Base-by-base conservation (phyloP, 1,140 invertebrate genomes). In the Pseudomyrmex cubaensis region DNA sequence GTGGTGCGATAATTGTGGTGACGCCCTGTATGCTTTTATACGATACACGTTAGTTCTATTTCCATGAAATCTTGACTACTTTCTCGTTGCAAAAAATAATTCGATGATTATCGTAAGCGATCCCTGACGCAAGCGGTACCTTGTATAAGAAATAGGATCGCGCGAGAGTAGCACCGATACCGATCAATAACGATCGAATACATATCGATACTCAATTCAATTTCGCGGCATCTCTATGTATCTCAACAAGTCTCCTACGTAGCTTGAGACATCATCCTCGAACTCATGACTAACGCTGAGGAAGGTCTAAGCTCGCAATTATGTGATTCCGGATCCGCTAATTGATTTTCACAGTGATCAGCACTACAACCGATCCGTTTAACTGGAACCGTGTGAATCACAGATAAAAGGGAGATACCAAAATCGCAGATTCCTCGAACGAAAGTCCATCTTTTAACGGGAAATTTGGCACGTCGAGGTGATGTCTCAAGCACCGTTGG, bases 361-460 rank as follows among this genome's bases (percentile, higher is more conserved):
- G 20, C 12, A 50, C 25, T 77, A 22, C 35, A 35, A 35, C 5
- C 35, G 35, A 35, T 54, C 1, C 10, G 8, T 52, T 13, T 9
- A 44, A 13, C n/a, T 35, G 62, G 74, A 61, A 59, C 17, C 56
- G 35, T 73, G 44, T 2, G 54, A 67, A 77, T 67, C 25, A 52
- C 12, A 54, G 48, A 1, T 64, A 67, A 77, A 77, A 67, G 50
- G 44, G 56, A 12, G 35, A 52, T 77, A 77, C 63, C 35, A 69
- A 69, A 66, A 12, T 80, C 44, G 54, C 15, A 80, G 54, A 72
- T 72, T 78, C 64, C 66, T 59, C 76, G 52, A 69, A 17, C 63
- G 15, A 8, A 54, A 54, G 50, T 25, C 22, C 20, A n/a, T 54
- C 15, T 15, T 54, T 22, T 7, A 35, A 20, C 13, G 64, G 64